Percentiles rank a stretch among this genome's conserved stretches.
phyloP scores from a whole-genome alignment of 2,797 vertebrate genomes.

The Danio albolineatus region DNA sequence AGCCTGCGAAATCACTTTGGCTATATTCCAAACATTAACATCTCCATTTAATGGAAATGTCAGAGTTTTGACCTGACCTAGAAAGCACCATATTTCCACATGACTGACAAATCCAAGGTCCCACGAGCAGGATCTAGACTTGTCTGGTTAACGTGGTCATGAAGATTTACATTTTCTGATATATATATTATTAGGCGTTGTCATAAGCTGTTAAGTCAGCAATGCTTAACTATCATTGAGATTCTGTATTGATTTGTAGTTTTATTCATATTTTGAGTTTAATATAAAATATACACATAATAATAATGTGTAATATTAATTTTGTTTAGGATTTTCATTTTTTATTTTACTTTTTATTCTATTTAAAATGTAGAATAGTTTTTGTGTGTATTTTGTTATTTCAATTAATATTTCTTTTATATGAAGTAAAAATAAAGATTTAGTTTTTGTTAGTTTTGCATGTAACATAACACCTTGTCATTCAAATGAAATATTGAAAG shows the following conservation, averaged over 20 bases:
- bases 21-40: slow-evolving; percentile 79
- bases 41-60: slow-evolving; percentile 83
- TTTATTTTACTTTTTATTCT: no score
- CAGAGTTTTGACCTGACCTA: slow-evolving; percentile 80
- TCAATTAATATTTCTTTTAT: not conserved
- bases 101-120: slow-evolving; percentile 64
- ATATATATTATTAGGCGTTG: not conserved
- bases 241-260: no score
- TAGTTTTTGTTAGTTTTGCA: not conserved
- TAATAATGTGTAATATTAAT: no score
- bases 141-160: slow-evolving; percentile 1
- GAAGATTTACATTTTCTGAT: slow-evolving; percentile 6
- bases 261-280: no score
- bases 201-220: not conserved
- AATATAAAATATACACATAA: not conserved
- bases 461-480: not conserved
- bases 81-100: slow-evolving; percentile 66
- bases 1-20: slow-evolving; percentile 76
- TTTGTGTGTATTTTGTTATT: no score
- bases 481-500: not conserved
- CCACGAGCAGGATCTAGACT: slow-evolving; percentile 41
- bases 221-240: no score
- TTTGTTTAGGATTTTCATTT: no score
- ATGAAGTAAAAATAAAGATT: not conserved
- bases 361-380: no score